phyloP scores from a whole-genome alignment of 2,113 vertebrate genomes.

The Bambusicola thoracicus region DNA sequence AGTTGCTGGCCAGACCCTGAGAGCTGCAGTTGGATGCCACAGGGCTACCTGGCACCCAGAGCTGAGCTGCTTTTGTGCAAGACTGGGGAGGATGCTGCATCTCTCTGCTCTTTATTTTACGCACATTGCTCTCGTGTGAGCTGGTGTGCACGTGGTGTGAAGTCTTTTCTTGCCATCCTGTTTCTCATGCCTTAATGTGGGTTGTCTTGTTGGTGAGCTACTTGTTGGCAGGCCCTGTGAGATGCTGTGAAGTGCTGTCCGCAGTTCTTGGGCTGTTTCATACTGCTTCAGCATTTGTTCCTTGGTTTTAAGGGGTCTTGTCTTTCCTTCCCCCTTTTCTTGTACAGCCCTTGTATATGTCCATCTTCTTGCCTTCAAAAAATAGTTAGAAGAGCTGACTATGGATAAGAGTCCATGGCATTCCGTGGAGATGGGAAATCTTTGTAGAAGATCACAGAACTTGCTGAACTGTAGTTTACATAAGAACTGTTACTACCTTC shows the following conservation, averaged over 20 bases:
- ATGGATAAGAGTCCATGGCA: not conserved
- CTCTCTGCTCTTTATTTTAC: not conserved
- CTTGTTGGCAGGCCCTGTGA: not conserved
- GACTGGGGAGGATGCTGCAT: no score
- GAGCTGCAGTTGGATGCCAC: not conserved
- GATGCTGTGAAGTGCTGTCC: not conserved
- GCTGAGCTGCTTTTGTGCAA: not conserved
- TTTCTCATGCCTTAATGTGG: not conserved
- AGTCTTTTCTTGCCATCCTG: not conserved
- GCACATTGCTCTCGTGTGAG: not conserved
- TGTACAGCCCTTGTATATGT: accelerated
- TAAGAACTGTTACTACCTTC: not conserved
- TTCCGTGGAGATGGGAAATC: not conserved
- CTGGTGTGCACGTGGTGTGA: not conserved
- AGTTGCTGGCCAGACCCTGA: not conserved
- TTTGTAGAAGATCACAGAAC: not conserved
- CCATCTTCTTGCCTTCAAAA: accelerated
- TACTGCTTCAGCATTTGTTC: not conserved
- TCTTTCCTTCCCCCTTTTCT: not conserved
- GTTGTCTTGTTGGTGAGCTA: not conserved
- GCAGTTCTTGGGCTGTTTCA: not conserved
- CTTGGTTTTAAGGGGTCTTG: not conserved
- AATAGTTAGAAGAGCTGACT: not conserved
- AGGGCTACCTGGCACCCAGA: not conserved
- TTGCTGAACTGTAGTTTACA: not conserved